Percentiles rank a stretch among this genome's conserved stretches.
Conservation (phyloP, 2,888 invertebrate genomes). For the Papilio elwesi region DNA sequence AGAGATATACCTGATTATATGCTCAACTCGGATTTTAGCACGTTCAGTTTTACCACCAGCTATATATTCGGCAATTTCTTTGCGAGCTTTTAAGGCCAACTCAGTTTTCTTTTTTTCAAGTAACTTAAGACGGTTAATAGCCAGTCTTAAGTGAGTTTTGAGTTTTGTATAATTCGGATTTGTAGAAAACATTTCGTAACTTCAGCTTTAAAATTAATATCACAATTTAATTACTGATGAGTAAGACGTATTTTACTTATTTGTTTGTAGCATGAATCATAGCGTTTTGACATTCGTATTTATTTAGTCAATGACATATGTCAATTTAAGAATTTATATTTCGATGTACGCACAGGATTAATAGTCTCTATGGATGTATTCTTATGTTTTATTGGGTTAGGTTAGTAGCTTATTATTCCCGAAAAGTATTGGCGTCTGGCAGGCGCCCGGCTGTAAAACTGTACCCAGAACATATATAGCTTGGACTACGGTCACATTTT, state of each 20-base stretch:
- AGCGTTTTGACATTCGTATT: constrained; percentile 5
- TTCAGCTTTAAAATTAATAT: constrained; percentile 39
- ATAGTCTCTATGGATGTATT: too few relatives aligned
- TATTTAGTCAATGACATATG: constrained; percentile 18
- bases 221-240: constrained; percentile 28
- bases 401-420: too few relatives aligned
- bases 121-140: constrained; percentile 96
- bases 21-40: constrained; percentile 98
- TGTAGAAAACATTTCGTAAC: constrained; percentile 91
- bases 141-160: constrained; percentile 97
- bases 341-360: constrained; percentile 8
- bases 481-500: too few relatives aligned
- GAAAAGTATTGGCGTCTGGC: too few relatives aligned
- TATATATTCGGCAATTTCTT: constrained; percentile 99
- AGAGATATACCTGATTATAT: constrained; percentile 91
- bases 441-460: too few relatives aligned
- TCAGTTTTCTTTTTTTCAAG: constrained; percentile 99
- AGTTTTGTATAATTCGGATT: constrained; percentile 97
- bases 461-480: too few relatives aligned
- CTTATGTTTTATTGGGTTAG: too few relatives aligned
- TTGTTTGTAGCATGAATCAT: constrained; percentile 40
- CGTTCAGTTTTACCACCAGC: constrained; percentile 92
- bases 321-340: constrained; percentile 1
- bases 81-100: constrained; percentile 96
- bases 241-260: constrained; percentile 32